phyloP scores from a whole-genome alignment of 2,888 invertebrate genomes.

The Caenorhabditis angaria region DNA sequence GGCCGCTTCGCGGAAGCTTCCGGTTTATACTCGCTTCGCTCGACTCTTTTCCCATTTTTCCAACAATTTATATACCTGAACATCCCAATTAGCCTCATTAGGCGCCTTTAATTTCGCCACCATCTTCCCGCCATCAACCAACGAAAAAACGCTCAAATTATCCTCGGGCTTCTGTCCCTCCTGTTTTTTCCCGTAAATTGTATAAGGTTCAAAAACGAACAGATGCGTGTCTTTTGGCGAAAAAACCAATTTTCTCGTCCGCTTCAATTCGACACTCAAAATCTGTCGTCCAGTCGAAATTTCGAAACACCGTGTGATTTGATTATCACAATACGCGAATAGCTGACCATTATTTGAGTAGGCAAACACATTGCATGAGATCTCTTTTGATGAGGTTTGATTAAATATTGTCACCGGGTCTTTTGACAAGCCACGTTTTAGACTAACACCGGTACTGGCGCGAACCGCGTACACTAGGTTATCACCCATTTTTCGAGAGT shows the following conservation, averaged over 20 bases:
- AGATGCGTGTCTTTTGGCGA: slow-evolving; percentile 67
- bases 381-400: slow-evolving; percentile 51
- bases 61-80: too few relatives aligned
- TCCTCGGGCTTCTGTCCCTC: slow-evolving; percentile 63
- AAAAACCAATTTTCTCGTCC: slow-evolving; percentile 64
- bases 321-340: slow-evolving; percentile 67
- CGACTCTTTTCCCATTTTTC: too few relatives aligned
- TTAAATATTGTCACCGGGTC: slow-evolving; percentile 46
- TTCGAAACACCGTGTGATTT: slow-evolving; percentile 62
- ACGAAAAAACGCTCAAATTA: slow-evolving; percentile 65
- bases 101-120: slow-evolving; percentile 56
- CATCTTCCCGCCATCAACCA: slow-evolving; percentile 57
- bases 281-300: slow-evolving; percentile 57
- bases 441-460: slow-evolving; percentile 56
- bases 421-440: slow-evolving; percentile 56
- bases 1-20: too few relatives aligned
- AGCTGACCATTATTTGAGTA: slow-evolving; percentile 66
- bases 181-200: slow-evolving; percentile 53
- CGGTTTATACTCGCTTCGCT: too few relatives aligned
- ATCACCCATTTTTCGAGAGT: slow-evolving; percentile 54
- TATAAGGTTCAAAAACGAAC: slow-evolving; percentile 67
- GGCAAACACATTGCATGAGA: slow-evolving; percentile 61
- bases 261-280: slow-evolving; percentile 53
- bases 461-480: slow-evolving; percentile 63
- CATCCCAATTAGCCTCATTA: slow-evolving; percentile 70